Evolutionary conservation across 2,888 invertebrate genomes (phyloP).

Genomic region (Caenorhabditis sinica): DNA sequence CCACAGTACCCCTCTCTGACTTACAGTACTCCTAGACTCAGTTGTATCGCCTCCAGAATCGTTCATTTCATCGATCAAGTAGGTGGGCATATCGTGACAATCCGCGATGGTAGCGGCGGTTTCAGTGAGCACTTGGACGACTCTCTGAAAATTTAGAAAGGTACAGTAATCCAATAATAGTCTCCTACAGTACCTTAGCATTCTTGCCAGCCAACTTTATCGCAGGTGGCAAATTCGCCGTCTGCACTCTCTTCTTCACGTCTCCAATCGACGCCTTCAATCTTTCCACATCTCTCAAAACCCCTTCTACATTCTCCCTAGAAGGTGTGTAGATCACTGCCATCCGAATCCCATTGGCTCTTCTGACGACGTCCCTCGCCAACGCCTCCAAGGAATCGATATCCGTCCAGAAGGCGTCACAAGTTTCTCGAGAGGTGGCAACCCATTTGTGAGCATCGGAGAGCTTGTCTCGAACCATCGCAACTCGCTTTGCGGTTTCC

Average conservation of each 20-base stretch:
- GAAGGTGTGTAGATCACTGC: constrained; percentile 83
- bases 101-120: constrained; percentile 57
- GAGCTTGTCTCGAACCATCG: constrained; percentile 74
- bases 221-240: constrained; percentile 63
- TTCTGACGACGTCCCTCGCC: constrained; percentile 77
- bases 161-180: neutral
- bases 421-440: constrained; percentile 47
- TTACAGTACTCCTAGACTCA: constrained; percentile 60
- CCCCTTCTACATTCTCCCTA: constrained; percentile 50
- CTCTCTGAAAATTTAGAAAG: constrained; percentile 18
- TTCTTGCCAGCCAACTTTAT: constrained; percentile 64
- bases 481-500: constrained; percentile 77
- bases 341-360: constrained; percentile 79
- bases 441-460: constrained; percentile 57
- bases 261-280: constrained; percentile 47
- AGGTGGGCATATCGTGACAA: constrained; percentile 39
- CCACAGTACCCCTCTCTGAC: neutral
- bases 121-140: constrained; percentile 66
- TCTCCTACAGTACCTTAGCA: too few relatives aligned
- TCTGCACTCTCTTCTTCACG: constrained; percentile 66
- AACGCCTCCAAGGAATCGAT: constrained; percentile 82
- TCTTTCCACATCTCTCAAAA: constrained; percentile 36
- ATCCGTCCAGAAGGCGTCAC: constrained; percentile 80
- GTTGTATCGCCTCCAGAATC: constrained; percentile 57
- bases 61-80: constrained; percentile 54